phyloP scores from a whole-genome alignment of 2,797 vertebrate genomes.

The Valencia hispanica region DNA sequence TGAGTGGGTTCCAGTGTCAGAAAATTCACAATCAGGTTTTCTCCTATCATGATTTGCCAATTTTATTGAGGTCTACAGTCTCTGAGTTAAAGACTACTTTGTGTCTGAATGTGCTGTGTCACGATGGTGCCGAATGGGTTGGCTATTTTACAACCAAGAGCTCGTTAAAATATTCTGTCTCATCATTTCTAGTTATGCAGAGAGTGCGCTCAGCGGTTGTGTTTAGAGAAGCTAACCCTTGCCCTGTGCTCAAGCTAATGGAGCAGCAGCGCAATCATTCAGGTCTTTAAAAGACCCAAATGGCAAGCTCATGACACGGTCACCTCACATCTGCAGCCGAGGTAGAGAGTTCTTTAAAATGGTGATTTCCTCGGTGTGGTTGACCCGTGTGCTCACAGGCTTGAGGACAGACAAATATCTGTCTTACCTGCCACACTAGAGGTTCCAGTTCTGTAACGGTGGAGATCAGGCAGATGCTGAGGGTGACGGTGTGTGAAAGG shows the following conservation, averaged over 20 bases:
- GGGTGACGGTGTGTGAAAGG: constrained; percentile 92
- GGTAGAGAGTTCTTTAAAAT: constrained; percentile 5
- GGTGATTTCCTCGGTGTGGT: neutral
- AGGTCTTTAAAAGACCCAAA: constrained; percentile 3
- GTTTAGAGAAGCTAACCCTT: constrained; percentile 5
- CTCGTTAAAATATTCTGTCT: constrained; percentile 28
- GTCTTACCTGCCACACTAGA: constrained; percentile 93
- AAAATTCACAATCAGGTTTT: constrained; percentile 4
- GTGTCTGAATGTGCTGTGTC: constrained; percentile 29
- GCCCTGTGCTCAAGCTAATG: constrained; percentile 1
- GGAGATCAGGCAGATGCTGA: constrained; percentile 89
- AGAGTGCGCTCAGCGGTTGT: neutral
- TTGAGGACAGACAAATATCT: neutral
- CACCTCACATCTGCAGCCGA: neutral
- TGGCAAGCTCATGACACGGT: neutral
- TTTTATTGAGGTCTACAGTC: neutral
- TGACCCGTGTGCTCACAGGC: neutral
- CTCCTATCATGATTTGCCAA: neutral
- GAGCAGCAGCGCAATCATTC: constrained; percentile 3
- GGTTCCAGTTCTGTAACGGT: constrained; percentile 82
- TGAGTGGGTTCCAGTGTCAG: neutral
- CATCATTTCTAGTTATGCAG: constrained; percentile 30
- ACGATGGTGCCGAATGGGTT: constrained; percentile 7
- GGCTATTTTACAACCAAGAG: constrained; percentile 32
- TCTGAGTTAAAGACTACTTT: constrained; percentile 1